Conservation (phyloP, 2,797 vertebrate species). For the Trematomus bernacchii region DNA sequence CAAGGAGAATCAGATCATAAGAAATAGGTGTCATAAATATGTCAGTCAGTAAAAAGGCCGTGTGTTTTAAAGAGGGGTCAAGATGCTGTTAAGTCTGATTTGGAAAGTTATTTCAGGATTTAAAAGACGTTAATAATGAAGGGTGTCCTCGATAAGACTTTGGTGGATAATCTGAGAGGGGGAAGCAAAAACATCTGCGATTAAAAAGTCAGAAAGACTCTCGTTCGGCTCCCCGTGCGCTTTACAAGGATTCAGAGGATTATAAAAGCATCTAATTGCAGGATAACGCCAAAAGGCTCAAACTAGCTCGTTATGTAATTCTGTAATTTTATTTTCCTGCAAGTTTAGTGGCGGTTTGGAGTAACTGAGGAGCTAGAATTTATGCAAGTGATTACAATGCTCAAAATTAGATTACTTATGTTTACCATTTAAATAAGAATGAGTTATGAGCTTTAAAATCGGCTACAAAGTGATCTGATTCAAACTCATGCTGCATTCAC, state of each 20-base stretch:
- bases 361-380: conserved; percentile 15
- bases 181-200: conserved; percentile 35
- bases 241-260: conserved; percentile 41
- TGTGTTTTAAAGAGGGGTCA: conserved; percentile 3
- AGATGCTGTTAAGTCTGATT: conserved; percentile 45
- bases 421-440: conserved; percentile 8
- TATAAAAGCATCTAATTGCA: conserved; percentile 51
- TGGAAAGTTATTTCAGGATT: conserved; percentile 36
- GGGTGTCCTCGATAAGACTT: conserved; percentile 10
- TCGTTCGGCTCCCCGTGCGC: conserved; percentile 13
- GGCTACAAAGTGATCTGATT: conserved; percentile 9
- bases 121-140: conserved; percentile 31
- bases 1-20: conserved; percentile 10
- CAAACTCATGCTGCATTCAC: conserved; percentile 4
- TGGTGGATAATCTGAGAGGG: conserved; percentile 53
- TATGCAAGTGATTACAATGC: conserved; percentile 5
- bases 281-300: conserved; percentile 20
- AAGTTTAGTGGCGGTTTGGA: conserved; percentile 16
- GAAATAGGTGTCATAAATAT: conserved; percentile 18
- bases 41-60: conserved; percentile 10
- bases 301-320: conserved; percentile 20
- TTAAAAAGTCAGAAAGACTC: conserved; percentile 49
- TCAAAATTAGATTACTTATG: conserved; percentile 10
- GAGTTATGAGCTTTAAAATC: background rate
- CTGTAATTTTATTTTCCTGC: conserved; percentile 30